A percentile compares a stretch with the other conserved stretches of the same genome.
Evolutionary conservation across 2,797 vertebrate species (phyloP).

Genomic region (Glyptemys insculpta): DNA sequence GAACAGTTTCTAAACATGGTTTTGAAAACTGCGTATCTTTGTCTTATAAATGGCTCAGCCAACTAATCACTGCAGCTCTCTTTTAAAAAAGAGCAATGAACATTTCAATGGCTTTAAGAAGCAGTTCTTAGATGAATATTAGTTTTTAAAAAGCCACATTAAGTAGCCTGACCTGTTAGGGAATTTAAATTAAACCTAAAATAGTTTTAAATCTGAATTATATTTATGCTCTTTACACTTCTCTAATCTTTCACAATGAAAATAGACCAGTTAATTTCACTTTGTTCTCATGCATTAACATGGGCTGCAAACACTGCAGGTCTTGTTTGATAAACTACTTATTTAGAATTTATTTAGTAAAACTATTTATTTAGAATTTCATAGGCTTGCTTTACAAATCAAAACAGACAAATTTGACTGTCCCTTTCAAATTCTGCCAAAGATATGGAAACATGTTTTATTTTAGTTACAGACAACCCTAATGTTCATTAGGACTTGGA

Average conservation of each 20-base stretch:
- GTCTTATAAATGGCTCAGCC: background rate
- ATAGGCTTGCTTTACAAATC: background rate
- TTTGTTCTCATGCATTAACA: background rate
- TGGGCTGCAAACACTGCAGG: background rate
- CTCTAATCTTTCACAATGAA: background rate
- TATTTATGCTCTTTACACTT: background rate
- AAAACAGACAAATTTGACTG: background rate
- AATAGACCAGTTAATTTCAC: background rate
- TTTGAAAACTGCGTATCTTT: background rate
- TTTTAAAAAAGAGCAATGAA: background rate
- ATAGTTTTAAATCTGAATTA: background rate
- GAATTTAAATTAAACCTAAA: background rate
- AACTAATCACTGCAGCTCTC: background rate
- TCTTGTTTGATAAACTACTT: no score
- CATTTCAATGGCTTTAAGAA: background rate
- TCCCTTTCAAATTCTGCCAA: background rate
- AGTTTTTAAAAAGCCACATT: background rate
- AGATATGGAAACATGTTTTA: background rate
- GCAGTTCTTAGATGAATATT: background rate
- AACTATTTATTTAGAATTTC: background rate
- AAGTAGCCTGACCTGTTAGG: background rate
- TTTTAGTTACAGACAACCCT: no score
- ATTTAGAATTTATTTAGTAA: background rate
- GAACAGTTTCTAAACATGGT: background rate
- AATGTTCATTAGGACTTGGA: background rate